These are phyloP conservation scores for Caenorhabditis virilis DNA, from an alignment of 2,888 invertebrate species.

Conservation along the genomic window DNA sequence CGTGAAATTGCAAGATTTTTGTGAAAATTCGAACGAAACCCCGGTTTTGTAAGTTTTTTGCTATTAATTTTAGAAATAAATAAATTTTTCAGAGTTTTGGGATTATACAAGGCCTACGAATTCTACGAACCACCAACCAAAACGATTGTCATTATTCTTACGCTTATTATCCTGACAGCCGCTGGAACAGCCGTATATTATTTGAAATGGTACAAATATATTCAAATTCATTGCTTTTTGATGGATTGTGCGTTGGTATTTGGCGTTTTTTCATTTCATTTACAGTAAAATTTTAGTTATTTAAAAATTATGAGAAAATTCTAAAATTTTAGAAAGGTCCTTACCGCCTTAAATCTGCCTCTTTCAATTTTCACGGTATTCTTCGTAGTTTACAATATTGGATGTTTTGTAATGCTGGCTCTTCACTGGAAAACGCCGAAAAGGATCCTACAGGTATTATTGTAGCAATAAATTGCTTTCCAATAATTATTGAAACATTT, in stretches of 20 bases:
- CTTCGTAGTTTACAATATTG: slow-evolving; percentile 21
- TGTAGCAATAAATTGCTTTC: too few relatives aligned
- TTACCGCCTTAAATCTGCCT: slow-evolving; percentile 5
- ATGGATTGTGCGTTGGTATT: too few relatives aligned
- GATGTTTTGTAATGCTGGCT: slow-evolving; percentile 13
- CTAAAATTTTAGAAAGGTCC: slow-evolving; percentile 2
- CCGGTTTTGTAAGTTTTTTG: slow-evolving; percentile 9
- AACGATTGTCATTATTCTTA: slow-evolving; percentile 6
- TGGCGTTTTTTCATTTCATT: too few relatives aligned
- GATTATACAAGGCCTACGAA: slow-evolving; percentile 24
- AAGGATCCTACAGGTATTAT: slow-evolving; percentile 6
- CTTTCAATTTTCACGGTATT: slow-evolving; percentile 8
- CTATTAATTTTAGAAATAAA: not conserved
- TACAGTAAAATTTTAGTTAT: too few relatives aligned
- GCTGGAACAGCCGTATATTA: slow-evolving; percentile 17
- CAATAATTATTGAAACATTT: too few relatives aligned
- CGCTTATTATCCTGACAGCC: slow-evolving; percentile 11
- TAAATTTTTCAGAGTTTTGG: slow-evolving; percentile 10
- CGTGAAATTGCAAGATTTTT: slow-evolving; percentile 3
- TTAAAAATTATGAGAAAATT: too few relatives aligned
- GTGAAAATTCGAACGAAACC: not conserved
- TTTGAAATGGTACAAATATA: slow-evolving; percentile 12
- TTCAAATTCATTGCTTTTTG: too few relatives aligned
- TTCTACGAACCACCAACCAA: slow-evolving; percentile 4
- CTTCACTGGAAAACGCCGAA: slow-evolving; percentile 21